Conservation (phyloP, 2,888 invertebrate species). For the Chrysolina oricalcia region DNA sequence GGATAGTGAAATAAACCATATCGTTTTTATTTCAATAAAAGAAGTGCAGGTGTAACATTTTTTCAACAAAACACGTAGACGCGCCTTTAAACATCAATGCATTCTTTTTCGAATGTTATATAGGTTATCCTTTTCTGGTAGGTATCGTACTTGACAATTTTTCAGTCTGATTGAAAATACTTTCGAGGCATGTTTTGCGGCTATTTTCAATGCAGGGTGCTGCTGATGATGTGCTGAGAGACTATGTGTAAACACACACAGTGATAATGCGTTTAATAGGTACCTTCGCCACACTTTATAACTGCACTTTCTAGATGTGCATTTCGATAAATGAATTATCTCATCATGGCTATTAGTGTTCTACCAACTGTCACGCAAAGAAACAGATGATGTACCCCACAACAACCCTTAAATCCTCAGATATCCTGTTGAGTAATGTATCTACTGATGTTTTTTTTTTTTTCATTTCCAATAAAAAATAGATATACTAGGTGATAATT, state of each 20-base stretch:
- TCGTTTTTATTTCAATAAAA: background rate
- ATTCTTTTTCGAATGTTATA: slow-evolving; percentile 9
- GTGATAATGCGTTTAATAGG: too few species aligned
- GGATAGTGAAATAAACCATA: background rate
- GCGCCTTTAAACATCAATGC: background rate
- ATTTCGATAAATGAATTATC: too few species aligned
- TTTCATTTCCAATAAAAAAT: too few species aligned
- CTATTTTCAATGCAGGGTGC: background rate
- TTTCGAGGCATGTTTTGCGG: background rate
- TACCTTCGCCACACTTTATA: background rate
- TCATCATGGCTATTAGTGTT: too few species aligned
- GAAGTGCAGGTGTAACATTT: background rate
- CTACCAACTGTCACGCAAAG: too few species aligned
- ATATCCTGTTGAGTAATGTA: too few species aligned
- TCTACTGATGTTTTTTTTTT: too few species aligned
- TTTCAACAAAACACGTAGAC: background rate
- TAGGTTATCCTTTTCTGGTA: background rate
- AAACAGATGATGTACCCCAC: too few species aligned
- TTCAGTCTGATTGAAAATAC: background rate
- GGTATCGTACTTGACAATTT: background rate
- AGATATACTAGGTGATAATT: too few species aligned
- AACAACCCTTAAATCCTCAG: too few species aligned
- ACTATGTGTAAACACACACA: background rate
- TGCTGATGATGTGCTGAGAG: too few species aligned
- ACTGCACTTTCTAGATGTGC: background rate